Evolutionary conservation across 2,888 invertebrate species (phyloP), one percentile per base, ranked within the genome.

Genomic region (Ophraella communa): DNA sequence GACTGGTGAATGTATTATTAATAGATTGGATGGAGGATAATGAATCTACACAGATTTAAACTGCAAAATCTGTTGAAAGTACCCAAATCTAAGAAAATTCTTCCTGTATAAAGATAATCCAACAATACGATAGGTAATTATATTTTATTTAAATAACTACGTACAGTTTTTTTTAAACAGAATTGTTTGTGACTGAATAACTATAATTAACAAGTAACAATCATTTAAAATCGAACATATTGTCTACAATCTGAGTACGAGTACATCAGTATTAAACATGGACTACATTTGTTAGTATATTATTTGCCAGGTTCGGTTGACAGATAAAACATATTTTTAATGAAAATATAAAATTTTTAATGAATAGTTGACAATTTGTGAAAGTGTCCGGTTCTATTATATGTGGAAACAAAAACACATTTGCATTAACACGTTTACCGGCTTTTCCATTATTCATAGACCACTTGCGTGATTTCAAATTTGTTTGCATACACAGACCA

Each of bases 371-470:
- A 57, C 33, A 51, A 51, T 33, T 20, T 58, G 49, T 51, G 11
- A 58, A 33, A 20, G n/a, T 33, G 18, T 39, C 23, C 17, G 18
- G 44, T 11, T 30, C 17, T 53, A 30, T 52, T 60, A 27, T 52
- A 44, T 52, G 52, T 60, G 60, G 42, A 52, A 60, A 60, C 60
- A 60, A 52, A 59, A 60, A 60, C 44, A 52, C 60, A 60, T 60
- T 60, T 60, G 60, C 60, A 60, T 60, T 53, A 52, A 52, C 60
- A 60, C 60, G 60, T 60, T 60, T 60, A 60, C 52, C 52, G 60
- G 60, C 60, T 27, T 42, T 52, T 60, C 52, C 60, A 52, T 60
- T 60, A 60, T 60, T 60, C 60, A 60, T 60, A 60, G 60, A 27
- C 52, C 60, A 52, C 60, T 60, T 60, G 60, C 60, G 52, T 60